Base-by-base conservation (phyloP, 2,113 vertebrate genomes). In the Brachyhypopomus occidentalis region DNA sequence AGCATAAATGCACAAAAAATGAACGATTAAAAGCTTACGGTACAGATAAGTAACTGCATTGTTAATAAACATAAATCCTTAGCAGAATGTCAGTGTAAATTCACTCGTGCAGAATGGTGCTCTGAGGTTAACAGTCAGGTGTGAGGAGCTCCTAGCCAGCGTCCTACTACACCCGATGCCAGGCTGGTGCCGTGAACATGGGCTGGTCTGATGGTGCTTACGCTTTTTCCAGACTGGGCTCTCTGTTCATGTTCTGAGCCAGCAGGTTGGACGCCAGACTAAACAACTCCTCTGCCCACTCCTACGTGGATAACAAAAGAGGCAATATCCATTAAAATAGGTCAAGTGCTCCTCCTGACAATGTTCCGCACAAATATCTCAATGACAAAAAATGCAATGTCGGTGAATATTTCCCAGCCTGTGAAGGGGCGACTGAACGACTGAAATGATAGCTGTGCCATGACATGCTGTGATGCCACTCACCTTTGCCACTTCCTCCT, bases 401-500 rank as follows among this genome's bases (percentile, higher is more conserved):
- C 30, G 67, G 27, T 60, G 34, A 60, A 36, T 34, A 36, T 58
- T 45, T 77, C 11, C 56, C 55, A 23, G n/a, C 4, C 59, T 75
- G 20, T 27, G 27, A 23, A 36, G 3, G 4, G 34, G 59, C 2
- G 66, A 19, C 17, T 19, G 1, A 20, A 85, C 48, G 20, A 20
- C 17, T 70, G 16, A 27, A 66, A 62, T 56, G 45, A 69, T 67
- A 66, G n/a, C 36, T 30, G 30, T 30, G 27, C 67, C 70, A 69
- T n/a, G 14, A 69, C 64, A 38, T 30, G 64, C 19, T 20, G 34
- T 22, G 19, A 38, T 16, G 16, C 20, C 20, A 20, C 16, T 27
- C 92, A 98, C 97, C 96, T 97, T 99, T 34, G 97, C 97, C 63
- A 98, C 96, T 0, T 99, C 97, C 87, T 99, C 97, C 81, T 99